Base-by-base conservation (phyloP, 2,888 invertebrate species). In the Diplolepis rosae region DNA sequence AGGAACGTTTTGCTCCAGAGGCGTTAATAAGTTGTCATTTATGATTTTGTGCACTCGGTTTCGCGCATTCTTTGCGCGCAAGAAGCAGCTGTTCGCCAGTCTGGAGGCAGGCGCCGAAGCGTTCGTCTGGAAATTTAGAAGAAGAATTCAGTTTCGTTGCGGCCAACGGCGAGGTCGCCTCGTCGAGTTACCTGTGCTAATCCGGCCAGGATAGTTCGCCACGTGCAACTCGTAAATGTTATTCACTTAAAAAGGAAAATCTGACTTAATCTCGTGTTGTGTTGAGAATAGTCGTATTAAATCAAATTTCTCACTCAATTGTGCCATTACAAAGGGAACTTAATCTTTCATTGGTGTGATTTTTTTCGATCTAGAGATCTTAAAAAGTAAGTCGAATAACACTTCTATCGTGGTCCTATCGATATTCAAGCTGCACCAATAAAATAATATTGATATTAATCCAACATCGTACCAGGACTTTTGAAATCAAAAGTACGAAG, bases 81-180 rank as follows among this genome's bases (percentile, higher is more conserved):
- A 45, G 7, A 18, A 18, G 45, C 45, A 45, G 45, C 45, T 45
- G 45, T 45, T 45, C 15, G 45, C 9, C 45, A 45, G 45, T 18
- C 45, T 22, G 18, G 45, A 45, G 18, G 18, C 45, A 45, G 18
- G 18, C 45, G 45, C 45, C 45, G 7, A 18, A 45, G 18, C 18
- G 45, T 18, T 6, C 18, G 45, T 9, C 45, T 18, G 45, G 45
- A 45, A 18, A 45, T 45, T 18, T 9, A 45, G 45, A 45, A 18
- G 15, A 7, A 45, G 45, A 45, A 18, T 9, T 45, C 54, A 54
- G 54, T 51, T 48, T 56, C 56, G 7, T 68, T 32, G 24, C 32
- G 69, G 66, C 77, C 73, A 65, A 65, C 50, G 77, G 68, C 61
- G 66, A 50, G 69, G 73, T 68, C 52, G 73, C 51, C 0, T 45